Conservation (phyloP, 2,888 invertebrate species). For the Neoascia interrupta region DNA sequence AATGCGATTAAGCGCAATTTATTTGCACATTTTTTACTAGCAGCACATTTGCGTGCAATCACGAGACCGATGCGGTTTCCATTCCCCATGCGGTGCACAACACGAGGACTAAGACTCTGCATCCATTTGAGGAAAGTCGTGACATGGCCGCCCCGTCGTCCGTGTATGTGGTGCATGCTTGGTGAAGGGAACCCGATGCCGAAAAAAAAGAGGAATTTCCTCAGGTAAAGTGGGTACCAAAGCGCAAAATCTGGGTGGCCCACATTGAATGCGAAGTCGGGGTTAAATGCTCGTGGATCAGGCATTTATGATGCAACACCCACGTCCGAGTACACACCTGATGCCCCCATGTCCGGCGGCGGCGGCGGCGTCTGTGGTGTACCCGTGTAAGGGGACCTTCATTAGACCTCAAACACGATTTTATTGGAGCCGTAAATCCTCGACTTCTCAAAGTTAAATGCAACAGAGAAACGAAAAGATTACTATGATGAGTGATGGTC, state of each 20-base stretch:
- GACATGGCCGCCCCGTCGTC: constrained; percentile 58
- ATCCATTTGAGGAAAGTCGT: constrained; percentile 66
- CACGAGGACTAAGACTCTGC: constrained; percentile 42
- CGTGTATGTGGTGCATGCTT: constrained; percentile 2
- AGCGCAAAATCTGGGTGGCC: constrained; percentile 68
- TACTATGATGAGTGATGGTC: constrained; percentile 50
- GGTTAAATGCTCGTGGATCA: neutral
- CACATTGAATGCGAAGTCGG: constrained; percentile 26
- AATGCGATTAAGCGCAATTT: constrained; percentile 69
- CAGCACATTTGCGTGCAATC: constrained; percentile 63
- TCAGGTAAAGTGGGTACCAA: too few relatives aligned
- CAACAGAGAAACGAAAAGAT: constrained; percentile 3
- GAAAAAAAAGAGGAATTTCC: constrained; percentile 33
- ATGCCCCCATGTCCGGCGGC: too few relatives aligned
- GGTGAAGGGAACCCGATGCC: constrained; percentile 41
- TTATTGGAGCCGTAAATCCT: constrained; percentile 48
- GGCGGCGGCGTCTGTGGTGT: too few relatives aligned
- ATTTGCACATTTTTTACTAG: constrained; percentile 63
- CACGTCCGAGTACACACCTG: too few relatives aligned
- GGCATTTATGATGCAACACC: too few relatives aligned
- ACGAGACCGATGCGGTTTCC: constrained; percentile 44
- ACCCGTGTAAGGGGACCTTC: too few relatives aligned
- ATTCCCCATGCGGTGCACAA: neutral
- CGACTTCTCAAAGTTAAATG: neutral
- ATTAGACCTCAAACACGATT: constrained; percentile 25